Evolutionary conservation across 2,113 vertebrate species (phyloP), one percentile per base, ranked within the genome.

Genomic region (Paradoxurus hermaphroditus): DNA sequence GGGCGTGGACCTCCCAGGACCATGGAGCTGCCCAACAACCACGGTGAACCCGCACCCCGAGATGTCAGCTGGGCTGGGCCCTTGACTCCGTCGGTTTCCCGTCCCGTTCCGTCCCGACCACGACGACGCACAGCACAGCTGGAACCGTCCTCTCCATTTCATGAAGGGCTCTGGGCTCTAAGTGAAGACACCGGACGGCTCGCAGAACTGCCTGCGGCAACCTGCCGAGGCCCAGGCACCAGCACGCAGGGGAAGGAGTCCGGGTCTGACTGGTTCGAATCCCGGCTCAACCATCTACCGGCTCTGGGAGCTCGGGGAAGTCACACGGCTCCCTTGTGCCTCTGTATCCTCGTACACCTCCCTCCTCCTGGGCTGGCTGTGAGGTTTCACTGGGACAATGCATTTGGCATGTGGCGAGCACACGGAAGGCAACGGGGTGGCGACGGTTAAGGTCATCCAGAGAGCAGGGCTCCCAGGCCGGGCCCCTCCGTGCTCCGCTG

Each of bases 201-300:
- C 0, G 1, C 36, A 34, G 70, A 65, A 46, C 41, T 1, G 2
- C 72, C 46, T 0, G 8, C 15, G 5, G 70, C 51, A n/a, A 15
- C 36, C 0, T 4, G 75, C 44, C 25, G 12, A 34, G 41, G 46
- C 8, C 5, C 89, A 31, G 0, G 3, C 5, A 4, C 16, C 15
- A 13, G 85, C 1, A 13, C 27, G 8, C 8, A 25, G 53, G 8
- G 23, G 23, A 0, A 2, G 4, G 10, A 11, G 16, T 0, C 2
- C 15, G 51, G 78, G 44, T 4, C 23, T 7, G 34, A 27, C 6
- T 14, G 77, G 25, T 46, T 14, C 34, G 79, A 67, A 68, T n/a
- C 59, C 65, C 65, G 46, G 86, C 77, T 18, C 3, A 1, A 16
- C 23, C 27, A 21, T 9, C 53, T 13, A 21, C 14, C 11, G 27